These are phyloP conservation scores for Druon quercuslanigerum DNA, from an alignment of 1,140 invertebrate species.

Conservation along the genomic window DNA sequence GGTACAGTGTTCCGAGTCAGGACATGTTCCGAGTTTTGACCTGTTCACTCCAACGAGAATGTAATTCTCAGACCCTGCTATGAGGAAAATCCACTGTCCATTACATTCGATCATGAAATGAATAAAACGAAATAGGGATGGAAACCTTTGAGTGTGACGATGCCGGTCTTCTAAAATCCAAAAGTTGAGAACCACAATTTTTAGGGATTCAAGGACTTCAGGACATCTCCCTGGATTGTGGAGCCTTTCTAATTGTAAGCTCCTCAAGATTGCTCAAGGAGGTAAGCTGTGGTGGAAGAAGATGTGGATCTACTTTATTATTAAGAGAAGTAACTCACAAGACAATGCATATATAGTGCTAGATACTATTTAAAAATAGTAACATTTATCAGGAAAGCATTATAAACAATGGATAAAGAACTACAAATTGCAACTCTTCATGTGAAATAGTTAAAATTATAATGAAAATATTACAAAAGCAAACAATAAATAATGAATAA, in stretches of 20 bases:
- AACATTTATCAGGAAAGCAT: too few relatives aligned
- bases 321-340: too few relatives aligned
- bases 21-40: constrained; percentile 1
- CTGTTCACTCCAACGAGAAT: background rate
- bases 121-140: background rate
- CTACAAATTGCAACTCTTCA: too few relatives aligned
- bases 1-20: background rate
- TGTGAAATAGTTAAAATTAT: too few relatives aligned
- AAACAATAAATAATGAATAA: too few relatives aligned
- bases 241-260: background rate
- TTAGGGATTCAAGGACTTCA: background rate
- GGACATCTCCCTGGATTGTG: background rate
- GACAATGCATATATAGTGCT: too few relatives aligned
- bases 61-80: background rate
- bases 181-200: background rate
- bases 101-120: background rate
- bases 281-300: background rate
- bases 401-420: too few relatives aligned
- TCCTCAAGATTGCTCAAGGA: background rate
- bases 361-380: too few relatives aligned
- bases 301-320: too few relatives aligned
- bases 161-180: too few relatives aligned
- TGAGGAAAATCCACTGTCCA: background rate
- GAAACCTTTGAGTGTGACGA: background rate
- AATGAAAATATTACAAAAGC: too few relatives aligned